Evolutionary conservation across 2,888 invertebrate species (phyloP).

Genomic region (Baronia brevicornis): DNA sequence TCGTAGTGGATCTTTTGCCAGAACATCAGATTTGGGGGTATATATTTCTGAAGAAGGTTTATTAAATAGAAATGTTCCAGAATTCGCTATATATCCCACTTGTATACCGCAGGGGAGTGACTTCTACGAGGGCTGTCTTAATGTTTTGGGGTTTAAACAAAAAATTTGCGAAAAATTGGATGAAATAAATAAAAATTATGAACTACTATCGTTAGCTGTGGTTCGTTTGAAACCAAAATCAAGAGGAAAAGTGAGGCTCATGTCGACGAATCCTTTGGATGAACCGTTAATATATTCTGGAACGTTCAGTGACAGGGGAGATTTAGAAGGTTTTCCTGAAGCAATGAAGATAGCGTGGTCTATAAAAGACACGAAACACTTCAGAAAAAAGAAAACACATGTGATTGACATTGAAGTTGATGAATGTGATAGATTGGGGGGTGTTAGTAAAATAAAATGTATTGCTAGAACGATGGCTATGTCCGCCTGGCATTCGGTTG

Average conservation of each 20-base stretch:
- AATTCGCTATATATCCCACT: slow-evolving; percentile 51
- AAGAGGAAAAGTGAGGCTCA: slow-evolving; percentile 40
- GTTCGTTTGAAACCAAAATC: slow-evolving; percentile 54
- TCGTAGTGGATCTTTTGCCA: slow-evolving; percentile 35
- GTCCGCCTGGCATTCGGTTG: slow-evolving; percentile 60
- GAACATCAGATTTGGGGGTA: slow-evolving; percentile 41
- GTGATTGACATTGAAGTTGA: slow-evolving; percentile 36
- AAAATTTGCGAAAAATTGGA: slow-evolving; percentile 36
- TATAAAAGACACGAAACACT: slow-evolving; percentile 40
- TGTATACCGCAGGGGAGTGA: slow-evolving; percentile 31
- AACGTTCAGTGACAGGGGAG: slow-evolving; percentile 38
- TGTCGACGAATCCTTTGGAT: slow-evolving; percentile 32
- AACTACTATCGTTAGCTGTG: slow-evolving; percentile 43
- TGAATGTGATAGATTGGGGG: slow-evolving; percentile 31
- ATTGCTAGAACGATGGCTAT: slow-evolving; percentile 37
- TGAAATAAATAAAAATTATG: slow-evolving; percentile 30
- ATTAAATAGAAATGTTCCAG: slow-evolving; percentile 32
- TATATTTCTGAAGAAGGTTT: slow-evolving; percentile 33
- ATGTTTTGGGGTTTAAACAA: slow-evolving; percentile 33
- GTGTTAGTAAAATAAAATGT: slow-evolving; percentile 60
- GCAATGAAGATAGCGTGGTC: slow-evolving; percentile 36
- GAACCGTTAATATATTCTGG: slow-evolving; percentile 49
- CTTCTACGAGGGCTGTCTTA: slow-evolving; percentile 32
- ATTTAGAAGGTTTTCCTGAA: slow-evolving; percentile 38
- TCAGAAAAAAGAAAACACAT: slow-evolving; percentile 34